phyloP scores from a whole-genome alignment of 2,797 vertebrate species.

The Bovichtus variegatus region DNA sequence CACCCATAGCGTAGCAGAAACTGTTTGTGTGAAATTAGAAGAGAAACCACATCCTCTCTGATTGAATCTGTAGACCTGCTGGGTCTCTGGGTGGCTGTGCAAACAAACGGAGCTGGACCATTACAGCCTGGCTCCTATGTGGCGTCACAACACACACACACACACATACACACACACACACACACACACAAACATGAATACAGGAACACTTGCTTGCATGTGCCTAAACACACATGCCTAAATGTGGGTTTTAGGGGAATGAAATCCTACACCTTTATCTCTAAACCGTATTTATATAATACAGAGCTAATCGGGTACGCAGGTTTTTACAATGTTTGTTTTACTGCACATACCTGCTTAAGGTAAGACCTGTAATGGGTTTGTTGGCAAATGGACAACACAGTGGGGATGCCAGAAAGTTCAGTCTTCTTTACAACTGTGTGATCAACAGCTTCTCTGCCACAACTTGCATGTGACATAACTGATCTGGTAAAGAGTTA shows the following conservation, averaged over 20 bases:
- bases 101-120: slow-evolving; percentile 74
- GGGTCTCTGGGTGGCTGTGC: slow-evolving; percentile 73
- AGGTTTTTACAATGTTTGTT: slow-evolving; percentile 43
- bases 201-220: background rate
- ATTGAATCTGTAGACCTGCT: slow-evolving; percentile 77
- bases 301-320: slow-evolving; percentile 24
- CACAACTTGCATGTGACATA: slow-evolving; percentile 8
- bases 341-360: slow-evolving; percentile 27
- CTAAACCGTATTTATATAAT: slow-evolving; percentile 34
- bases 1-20: slow-evolving; percentile 43
- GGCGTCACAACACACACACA: slow-evolving; percentile 17
- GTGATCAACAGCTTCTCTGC: slow-evolving; percentile 3
- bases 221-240: slow-evolving; percentile 15
- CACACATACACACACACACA: slow-evolving; percentile 24
- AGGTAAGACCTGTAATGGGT: slow-evolving; percentile 26
- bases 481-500: background rate
- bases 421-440: slow-evolving; percentile 14
- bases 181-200: background rate
- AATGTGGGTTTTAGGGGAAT: slow-evolving; percentile 26
- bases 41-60: slow-evolving; percentile 81
- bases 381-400: slow-evolving; percentile 41
- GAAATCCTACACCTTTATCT: slow-evolving; percentile 46
- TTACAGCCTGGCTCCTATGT: slow-evolving; percentile 62
- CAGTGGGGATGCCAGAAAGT: slow-evolving; percentile 5
- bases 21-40: slow-evolving; percentile 76